A percentile compares a stretch with the other conserved stretches of the same genome.
phyloP scores from a whole-genome alignment of 2,888 invertebrate genomes.

The Drosophila villosipedis region DNA sequence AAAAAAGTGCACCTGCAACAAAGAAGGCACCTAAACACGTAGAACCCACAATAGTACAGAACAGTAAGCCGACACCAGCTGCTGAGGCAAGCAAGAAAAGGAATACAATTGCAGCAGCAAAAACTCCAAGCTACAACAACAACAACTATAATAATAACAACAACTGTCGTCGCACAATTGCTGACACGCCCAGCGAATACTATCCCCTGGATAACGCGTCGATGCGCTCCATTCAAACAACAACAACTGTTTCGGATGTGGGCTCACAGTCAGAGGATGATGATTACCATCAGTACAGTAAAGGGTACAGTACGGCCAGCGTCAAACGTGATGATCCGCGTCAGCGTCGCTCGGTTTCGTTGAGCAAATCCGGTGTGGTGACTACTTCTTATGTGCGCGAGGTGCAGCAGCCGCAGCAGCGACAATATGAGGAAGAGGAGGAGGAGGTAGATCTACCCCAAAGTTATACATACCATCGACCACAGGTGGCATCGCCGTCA shows the following conservation, averaged over 20 bases:
- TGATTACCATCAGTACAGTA: conserved; percentile 29
- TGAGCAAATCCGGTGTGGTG: conserved; percentile 79
- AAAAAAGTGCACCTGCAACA: conserved; percentile 32
- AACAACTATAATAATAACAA: conserved; percentile 9
- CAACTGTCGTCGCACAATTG: conserved; percentile 70
- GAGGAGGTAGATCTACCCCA: conserved; percentile 52
- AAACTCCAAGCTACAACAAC: conserved; percentile 22
- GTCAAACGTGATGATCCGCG: conserved; percentile 22
- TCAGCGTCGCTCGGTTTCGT: conserved; percentile 73
- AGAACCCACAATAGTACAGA: conserved; percentile 74
- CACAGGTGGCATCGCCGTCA: conserved; percentile 20
- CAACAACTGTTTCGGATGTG: conserved; percentile 59
- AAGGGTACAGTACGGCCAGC: conserved; percentile 1
- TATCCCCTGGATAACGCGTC: conserved; percentile 29
- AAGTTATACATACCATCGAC: conserved; percentile 60
- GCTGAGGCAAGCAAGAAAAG: conserved; percentile 36
- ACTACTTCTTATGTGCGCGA: conserved; percentile 83
- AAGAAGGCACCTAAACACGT: conserved; percentile 70
- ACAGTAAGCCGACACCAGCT: conserved; percentile 60
- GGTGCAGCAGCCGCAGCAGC: conserved; percentile 36
- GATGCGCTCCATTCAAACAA: conserved; percentile 38
- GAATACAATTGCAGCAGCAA: conserved; percentile 3
- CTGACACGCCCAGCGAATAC: conserved; percentile 23
- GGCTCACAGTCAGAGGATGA: conserved; percentile 63
- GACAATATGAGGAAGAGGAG: conserved; percentile 41